phyloP scores from a whole-genome alignment of 2,797 vertebrate genomes.

The Rhabdomys pumilio region DNA sequence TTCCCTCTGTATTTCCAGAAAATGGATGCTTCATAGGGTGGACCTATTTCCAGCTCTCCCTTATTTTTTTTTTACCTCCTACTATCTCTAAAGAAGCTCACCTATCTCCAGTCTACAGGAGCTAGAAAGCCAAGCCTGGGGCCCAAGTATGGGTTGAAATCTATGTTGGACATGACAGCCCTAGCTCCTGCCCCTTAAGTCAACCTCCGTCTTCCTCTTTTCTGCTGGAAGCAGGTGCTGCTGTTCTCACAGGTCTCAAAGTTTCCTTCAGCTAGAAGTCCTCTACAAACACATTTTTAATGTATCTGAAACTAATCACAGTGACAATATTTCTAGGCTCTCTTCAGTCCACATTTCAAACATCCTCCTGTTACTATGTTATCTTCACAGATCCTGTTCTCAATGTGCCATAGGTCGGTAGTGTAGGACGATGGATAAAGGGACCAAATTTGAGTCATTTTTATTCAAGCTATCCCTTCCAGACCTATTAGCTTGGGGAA shows the following conservation, averaged over 20 bases:
- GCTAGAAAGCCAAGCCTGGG: slow-evolving; percentile 4
- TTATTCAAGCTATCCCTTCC: slow-evolving; percentile 30
- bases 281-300: slow-evolving; percentile 28
- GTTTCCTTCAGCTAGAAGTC: not conserved
- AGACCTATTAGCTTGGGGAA: not conserved
- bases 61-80: not conserved
- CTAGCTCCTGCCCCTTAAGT: not conserved
- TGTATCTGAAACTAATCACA: not conserved
- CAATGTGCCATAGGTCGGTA: not conserved
- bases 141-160: not conserved
- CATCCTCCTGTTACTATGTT: not conserved
- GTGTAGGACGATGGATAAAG: not conserved
- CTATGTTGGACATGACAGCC: not conserved
- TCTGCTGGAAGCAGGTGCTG: not conserved
- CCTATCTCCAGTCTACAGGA: not conserved
- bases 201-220: not conserved
- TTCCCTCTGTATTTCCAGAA: slow-evolving; percentile 21
- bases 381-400: slow-evolving; percentile 23
- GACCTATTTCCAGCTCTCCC: not conserved
- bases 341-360: not conserved
- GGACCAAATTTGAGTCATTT: not conserved
- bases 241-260: not conserved
- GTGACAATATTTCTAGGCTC: not conserved
- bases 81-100: not conserved
- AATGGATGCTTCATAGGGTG: not conserved